Evolutionary conservation across 1,140 invertebrate genomes (phyloP).

Genomic region (Trinorchestia longiramus): DNA sequence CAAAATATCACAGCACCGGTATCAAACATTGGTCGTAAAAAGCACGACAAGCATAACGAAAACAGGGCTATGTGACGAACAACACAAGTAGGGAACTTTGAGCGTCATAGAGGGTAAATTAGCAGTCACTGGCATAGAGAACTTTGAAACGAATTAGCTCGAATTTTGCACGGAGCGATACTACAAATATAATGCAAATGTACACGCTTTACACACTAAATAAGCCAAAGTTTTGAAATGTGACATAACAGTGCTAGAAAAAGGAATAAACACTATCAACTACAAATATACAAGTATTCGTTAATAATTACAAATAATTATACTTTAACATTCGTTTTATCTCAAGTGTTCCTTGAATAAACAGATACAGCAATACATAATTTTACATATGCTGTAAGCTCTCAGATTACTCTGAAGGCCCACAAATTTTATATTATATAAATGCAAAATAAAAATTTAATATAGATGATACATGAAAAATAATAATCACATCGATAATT

Average conservation of each 20-base stretch:
- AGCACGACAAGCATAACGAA: background rate
- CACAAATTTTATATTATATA: too few relatives aligned
- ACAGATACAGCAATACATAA: too few relatives aligned
- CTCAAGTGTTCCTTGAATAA: too few relatives aligned
- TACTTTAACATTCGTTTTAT: background rate
- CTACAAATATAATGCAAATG: background rate
- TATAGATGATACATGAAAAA: too few relatives aligned
- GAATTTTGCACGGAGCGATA: background rate
- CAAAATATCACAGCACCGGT: background rate
- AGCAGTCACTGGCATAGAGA: background rate
- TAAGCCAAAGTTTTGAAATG: too few relatives aligned
- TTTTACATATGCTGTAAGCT: too few relatives aligned
- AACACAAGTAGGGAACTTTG: background rate
- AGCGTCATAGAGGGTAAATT: background rate
- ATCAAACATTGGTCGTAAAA: background rate
- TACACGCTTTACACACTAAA: too few relatives aligned
- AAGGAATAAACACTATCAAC: background rate
- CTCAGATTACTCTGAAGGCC: too few relatives aligned
- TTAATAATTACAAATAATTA: background rate
- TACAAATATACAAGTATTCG: background rate
- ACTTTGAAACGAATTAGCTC: background rate
- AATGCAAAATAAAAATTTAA: too few relatives aligned
- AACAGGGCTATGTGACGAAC: background rate
- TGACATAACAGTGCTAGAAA: background rate
- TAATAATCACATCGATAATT: too few relatives aligned